Evolutionary conservation across 2,888 invertebrate genomes (phyloP).

Genomic region (Lycophotia porphyrea): DNA sequence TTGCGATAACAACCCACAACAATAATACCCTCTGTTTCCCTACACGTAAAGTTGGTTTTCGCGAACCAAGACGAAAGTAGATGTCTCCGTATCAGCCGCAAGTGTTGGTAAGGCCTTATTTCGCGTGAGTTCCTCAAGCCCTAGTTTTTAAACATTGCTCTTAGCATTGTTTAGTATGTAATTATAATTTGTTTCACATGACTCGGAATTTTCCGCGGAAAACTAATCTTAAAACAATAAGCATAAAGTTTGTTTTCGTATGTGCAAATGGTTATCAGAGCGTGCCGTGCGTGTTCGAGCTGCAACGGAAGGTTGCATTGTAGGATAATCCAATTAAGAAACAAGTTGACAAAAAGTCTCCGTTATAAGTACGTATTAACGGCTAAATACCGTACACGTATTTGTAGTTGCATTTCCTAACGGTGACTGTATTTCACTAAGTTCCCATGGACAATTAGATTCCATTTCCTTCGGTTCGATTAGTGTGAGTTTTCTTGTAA

Average conservation of each 20-base stretch:
- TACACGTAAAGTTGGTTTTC: slow-evolving; percentile 61
- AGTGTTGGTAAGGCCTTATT: slow-evolving; percentile 70
- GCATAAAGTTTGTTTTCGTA: slow-evolving; percentile 56
- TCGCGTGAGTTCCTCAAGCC: slow-evolving; percentile 73
- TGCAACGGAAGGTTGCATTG: slow-evolving; percentile 78
- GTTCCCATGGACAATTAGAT: slow-evolving; percentile 41
- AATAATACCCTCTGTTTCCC: slow-evolving; percentile 62
- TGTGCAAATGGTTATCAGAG: slow-evolving; percentile 71
- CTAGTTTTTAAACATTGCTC: slow-evolving; percentile 74
- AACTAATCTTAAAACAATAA: slow-evolving; percentile 54
- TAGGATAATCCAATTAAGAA: slow-evolving; percentile 66
- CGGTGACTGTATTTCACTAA: slow-evolving; percentile 55
- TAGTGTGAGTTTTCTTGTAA: slow-evolving; percentile 31
- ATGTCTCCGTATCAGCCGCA: slow-evolving; percentile 69
- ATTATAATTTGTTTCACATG: slow-evolving; percentile 71
- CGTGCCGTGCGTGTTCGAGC: slow-evolving; percentile 70
- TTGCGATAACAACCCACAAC: slow-evolving; percentile 56
- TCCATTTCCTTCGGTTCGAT: slow-evolving; percentile 41
- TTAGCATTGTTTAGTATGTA: slow-evolving; percentile 74
- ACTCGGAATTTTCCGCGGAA: slow-evolving; percentile 33
- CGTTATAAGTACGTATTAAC: slow-evolving; percentile 54
- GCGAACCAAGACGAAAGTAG: slow-evolving; percentile 51
- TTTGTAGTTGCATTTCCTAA: slow-evolving; percentile 60
- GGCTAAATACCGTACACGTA: slow-evolving; percentile 50
- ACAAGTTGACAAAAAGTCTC: slow-evolving; percentile 60